Evolutionary conservation across 2,113 vertebrate species (phyloP).

Genomic region (Laticauda colubrina): DNA sequence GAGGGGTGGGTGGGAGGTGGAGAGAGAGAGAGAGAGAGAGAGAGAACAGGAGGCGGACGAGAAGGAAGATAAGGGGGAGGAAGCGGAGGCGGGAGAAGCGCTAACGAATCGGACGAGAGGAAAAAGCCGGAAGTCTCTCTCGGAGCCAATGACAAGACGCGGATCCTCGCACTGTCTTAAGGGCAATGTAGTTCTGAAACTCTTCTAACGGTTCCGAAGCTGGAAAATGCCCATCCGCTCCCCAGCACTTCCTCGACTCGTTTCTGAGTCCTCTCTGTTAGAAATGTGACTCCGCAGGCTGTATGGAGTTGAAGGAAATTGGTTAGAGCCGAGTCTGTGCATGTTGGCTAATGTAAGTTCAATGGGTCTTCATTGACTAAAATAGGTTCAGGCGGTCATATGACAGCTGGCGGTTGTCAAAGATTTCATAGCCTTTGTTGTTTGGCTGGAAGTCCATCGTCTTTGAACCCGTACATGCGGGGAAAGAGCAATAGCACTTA

Average conservation of each 20-base stretch:
- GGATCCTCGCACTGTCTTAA: neutral
- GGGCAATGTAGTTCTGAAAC: slow-evolving; percentile 12
- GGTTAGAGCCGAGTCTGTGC: neutral
- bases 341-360: neutral
- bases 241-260: too few relatives aligned
- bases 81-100: neutral
- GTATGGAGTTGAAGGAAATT: neutral
- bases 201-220: neutral
- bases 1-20: neutral
- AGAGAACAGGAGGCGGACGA: neutral
- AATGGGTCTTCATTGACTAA: neutral
- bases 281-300: too few relatives aligned
- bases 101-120: neutral
- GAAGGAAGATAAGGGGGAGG: neutral
- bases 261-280: neutral
- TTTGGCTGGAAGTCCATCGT: neutral
- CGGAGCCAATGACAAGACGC: neutral
- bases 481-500: neutral
- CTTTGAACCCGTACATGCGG: neutral
- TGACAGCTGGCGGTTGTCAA: neutral
- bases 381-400: neutral
- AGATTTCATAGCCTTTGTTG: neutral
- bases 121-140: neutral
- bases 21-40: too few relatives aligned
- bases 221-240: neutral